Evolutionary conservation across 2,797 vertebrate genomes (phyloP).

Genomic region (Pseudochirops corinnae): DNA sequence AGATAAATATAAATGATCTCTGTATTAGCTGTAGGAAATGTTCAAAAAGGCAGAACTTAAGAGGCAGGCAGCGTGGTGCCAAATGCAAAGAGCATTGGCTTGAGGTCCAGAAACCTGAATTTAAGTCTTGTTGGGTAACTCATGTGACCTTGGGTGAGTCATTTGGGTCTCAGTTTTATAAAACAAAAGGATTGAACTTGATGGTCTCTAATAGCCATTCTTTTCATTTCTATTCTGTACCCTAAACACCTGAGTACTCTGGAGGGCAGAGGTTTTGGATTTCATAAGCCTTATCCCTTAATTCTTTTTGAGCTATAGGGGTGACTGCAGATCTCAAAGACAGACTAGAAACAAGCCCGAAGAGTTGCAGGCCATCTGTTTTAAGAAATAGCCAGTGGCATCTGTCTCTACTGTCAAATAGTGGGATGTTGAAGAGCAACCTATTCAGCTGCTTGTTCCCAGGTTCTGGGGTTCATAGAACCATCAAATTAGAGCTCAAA

Average conservation of each 20-base stretch:
- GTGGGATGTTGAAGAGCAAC: too few species aligned
- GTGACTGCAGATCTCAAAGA: neutral
- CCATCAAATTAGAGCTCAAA: neutral
- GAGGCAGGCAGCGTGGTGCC: neutral
- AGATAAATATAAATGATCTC: neutral
- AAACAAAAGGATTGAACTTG: neutral
- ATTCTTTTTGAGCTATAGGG: neutral
- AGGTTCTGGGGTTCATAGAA: neutral
- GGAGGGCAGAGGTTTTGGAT: neutral
- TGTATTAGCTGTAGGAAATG: neutral
- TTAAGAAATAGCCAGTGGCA: neutral
- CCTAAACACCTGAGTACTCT: neutral
- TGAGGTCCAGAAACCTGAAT: neutral
- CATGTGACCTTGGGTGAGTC: neutral
- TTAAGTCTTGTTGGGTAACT: neutral
- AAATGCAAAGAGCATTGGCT: neutral
- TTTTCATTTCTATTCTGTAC: neutral
- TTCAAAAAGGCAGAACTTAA: neutral
- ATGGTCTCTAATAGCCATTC: neutral
- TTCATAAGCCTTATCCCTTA: neutral
- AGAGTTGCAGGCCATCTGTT: neutral
- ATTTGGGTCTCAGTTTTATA: neutral
- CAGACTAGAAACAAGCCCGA: neutral
- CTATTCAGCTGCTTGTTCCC: neutral
- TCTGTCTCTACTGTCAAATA: neutral